Evolutionary conservation across 2,888 invertebrate species (phyloP).

Genomic region (Synanthedon andrenaeformis): DNA sequence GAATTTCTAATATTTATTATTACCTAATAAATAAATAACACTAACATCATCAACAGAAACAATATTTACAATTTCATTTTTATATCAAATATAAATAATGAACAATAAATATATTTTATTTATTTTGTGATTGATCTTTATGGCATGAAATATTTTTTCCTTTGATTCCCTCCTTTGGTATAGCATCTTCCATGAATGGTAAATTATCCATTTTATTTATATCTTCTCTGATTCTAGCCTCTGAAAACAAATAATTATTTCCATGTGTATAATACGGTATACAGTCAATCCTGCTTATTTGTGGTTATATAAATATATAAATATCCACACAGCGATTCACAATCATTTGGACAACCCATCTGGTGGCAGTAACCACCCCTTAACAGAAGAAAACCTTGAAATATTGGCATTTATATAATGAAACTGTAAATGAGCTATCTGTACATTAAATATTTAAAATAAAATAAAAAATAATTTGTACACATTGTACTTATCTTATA

Average conservation of each 20-base stretch:
- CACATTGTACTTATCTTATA: no score
- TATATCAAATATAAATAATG: not conserved
- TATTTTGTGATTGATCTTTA: conserved; percentile 29
- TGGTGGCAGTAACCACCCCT: no score
- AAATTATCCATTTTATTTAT: conserved; percentile 74
- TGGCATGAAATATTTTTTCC: conserved; percentile 8
- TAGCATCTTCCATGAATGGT: conserved; percentile 66
- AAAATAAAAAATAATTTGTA: no score
- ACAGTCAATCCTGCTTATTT: no score
- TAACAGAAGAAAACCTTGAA: no score
- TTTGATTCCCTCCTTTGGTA: conserved; percentile 34
- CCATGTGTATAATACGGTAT: no score
- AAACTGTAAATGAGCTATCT: no score
- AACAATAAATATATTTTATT: conserved; percentile 11
- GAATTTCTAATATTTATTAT: not conserved
- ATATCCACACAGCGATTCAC: no score
- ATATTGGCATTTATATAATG: no score
- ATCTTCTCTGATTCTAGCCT: conserved; percentile 71
- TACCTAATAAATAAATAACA: not conserved
- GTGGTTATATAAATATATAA: no score
- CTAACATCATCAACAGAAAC: not conserved
- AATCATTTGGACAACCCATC: no score
- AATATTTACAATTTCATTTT: not conserved
- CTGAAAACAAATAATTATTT: conserved; percentile 47
- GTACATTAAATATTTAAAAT: no score